Conservation (phyloP, 2,113 vertebrate genomes). For the Danio rerio region GRCz12tu NC_133196.1:46054501-46055000, state of each 20-base stretch:
- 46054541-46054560: conserved; percentile 58
- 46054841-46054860: conserved; percentile 10
- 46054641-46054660: neutral
- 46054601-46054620: neutral
- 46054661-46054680: neutral
- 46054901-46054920: conserved; percentile 2
- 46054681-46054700: neutral
- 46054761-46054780: neutral
- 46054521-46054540: conserved; percentile 40
- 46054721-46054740: neutral
- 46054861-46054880: neutral
- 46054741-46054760: neutral
- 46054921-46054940: neutral
- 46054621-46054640: conserved; percentile 29
- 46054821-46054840: neutral
- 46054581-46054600: conserved; percentile 34
- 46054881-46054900: conserved; percentile 16
- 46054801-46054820: neutral
- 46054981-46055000: neutral
- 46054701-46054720: neutral
- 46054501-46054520: conserved; percentile 42
- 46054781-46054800: neutral
- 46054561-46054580: conserved; percentile 11
- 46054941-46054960: neutral
- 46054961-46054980: too few relatives aligned